Conservation (phyloP, 2,113 vertebrate species). For the Vimba vimba region DNA sequence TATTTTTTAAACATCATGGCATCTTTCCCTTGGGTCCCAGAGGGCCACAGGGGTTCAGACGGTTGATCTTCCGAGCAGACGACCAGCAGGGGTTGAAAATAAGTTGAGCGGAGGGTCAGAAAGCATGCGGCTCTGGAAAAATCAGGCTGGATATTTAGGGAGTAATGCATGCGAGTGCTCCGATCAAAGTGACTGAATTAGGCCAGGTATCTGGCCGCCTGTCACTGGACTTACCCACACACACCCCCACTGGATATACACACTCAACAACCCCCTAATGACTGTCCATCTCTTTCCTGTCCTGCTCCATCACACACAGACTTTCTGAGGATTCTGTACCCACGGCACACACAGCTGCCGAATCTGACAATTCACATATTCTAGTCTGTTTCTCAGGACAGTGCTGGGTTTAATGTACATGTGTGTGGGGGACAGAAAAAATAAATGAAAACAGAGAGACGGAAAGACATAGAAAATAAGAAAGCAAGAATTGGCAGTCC, state of each 20-base stretch:
- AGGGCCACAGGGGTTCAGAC: not conserved
- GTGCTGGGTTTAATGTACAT: not conserved
- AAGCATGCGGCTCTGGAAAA: conserved; percentile 48
- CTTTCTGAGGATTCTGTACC: not conserved
- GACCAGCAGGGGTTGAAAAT: conserved; percentile 7
- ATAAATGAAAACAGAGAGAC: conserved; percentile 24
- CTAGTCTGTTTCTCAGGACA: not conserved
- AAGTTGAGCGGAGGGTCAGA: conserved; percentile 7
- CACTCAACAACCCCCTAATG: conserved; percentile 42
- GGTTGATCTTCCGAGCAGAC: conserved; percentile 10
- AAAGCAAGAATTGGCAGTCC: conserved; percentile 40
- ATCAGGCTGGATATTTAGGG: conserved; percentile 51
- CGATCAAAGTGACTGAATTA: conserved; percentile 59
- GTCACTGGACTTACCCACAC: conserved; percentile 44
- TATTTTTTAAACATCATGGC: conserved; percentile 16
- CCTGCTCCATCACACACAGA: conserved; percentile 32
- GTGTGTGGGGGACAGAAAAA: conserved; percentile 53
- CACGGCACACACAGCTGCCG: conserved; percentile 34
- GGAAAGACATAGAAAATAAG: not conserved
- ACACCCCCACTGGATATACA: conserved; percentile 19
- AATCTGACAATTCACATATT: conserved; percentile 38
- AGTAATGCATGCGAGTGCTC: conserved; percentile 47
- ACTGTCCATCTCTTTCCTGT: conserved; percentile 41
- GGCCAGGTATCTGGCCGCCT: conserved; percentile 55
- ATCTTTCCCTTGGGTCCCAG: not conserved